Evolutionary conservation across 2,888 invertebrate genomes (phyloP).

Genomic region (Icerya purchasi): DNA sequence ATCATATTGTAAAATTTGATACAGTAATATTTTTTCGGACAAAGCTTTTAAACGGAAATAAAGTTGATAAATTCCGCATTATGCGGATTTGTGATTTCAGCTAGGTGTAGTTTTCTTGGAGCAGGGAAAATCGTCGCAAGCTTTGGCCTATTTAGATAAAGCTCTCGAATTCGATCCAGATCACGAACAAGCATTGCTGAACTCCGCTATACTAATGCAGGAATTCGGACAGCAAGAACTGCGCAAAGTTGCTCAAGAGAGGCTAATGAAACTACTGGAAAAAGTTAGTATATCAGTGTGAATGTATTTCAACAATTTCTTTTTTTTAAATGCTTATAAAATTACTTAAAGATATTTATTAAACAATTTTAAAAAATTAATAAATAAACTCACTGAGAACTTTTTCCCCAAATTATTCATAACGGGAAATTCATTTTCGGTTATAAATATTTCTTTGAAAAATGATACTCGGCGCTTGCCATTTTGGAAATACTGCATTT

Average conservation of each 20-base stretch:
- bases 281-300: conserved; percentile 26
- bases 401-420: background rate
- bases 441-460: background rate
- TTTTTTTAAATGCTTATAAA: background rate
- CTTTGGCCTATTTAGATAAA: conserved; percentile 75
- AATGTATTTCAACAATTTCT: background rate
- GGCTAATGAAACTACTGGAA: conserved; percentile 57
- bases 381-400: too few relatives aligned
- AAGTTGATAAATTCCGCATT: too few relatives aligned
- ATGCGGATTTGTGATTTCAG: conserved; percentile 38
- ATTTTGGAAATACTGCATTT: too few relatives aligned
- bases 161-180: conserved; percentile 82
- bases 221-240: conserved; percentile 64
- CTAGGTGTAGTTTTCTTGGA: conserved; percentile 85
- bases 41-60: too few relatives aligned
- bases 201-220: conserved; percentile 84
- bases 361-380: background rate
- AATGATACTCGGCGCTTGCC: too few relatives aligned
- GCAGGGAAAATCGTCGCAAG: conserved; percentile 75
- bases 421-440: background rate
- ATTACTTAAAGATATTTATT: too few relatives aligned
- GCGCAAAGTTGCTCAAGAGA: conserved; percentile 53
- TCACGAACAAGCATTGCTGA: conserved; percentile 81
- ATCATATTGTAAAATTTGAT: too few relatives aligned
- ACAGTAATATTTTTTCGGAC: too few relatives aligned